Evolutionary conservation across 2,888 invertebrate genomes (phyloP).

Genomic region (Protula sp.): DNA sequence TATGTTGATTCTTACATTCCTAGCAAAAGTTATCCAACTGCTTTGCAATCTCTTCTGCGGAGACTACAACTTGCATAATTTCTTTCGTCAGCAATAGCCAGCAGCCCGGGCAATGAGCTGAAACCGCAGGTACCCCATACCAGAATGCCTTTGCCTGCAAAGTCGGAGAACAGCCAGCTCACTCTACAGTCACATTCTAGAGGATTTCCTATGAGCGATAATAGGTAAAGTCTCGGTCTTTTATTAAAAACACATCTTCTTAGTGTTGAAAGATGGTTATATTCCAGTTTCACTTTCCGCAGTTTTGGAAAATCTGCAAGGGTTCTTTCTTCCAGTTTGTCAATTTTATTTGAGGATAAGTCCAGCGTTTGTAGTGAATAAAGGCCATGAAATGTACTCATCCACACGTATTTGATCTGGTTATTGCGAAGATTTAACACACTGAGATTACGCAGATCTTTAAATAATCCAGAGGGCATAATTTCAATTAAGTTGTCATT

Average conservation of each 20-base stretch:
- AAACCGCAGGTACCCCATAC: conserved; percentile 22
- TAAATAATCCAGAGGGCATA: conserved; percentile 16
- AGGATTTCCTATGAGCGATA: conserved; percentile 24
- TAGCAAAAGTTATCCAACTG: too few relatives aligned
- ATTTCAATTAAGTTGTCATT: conserved; percentile 19
- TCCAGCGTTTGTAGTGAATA: conserved; percentile 16
- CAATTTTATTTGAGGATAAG: conserved; percentile 18
- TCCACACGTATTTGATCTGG: conserved; percentile 15
- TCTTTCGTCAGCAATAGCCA: too few relatives aligned
- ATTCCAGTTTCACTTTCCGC: conserved; percentile 17
- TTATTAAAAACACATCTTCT: conserved; percentile 14
- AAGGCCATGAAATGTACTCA: conserved; percentile 14
- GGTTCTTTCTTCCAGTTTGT: conserved; percentile 13
- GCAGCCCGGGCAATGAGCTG: background rate
- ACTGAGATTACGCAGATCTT: conserved; percentile 14
- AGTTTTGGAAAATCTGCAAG: conserved; percentile 13
- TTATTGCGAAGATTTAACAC: conserved; percentile 21
- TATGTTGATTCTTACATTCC: too few relatives aligned
- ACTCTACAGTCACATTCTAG: conserved; percentile 21
- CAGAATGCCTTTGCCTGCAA: conserved; percentile 2
- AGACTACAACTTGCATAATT: too few relatives aligned
- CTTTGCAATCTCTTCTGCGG: too few relatives aligned
- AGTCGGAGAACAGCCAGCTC: conserved; percentile 15
- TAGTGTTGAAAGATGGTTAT: conserved; percentile 16
- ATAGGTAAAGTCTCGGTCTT: conserved; percentile 10